Base-by-base conservation (phyloP, 2,113 vertebrate genomes). In the Cichladusa arquata region DNA sequence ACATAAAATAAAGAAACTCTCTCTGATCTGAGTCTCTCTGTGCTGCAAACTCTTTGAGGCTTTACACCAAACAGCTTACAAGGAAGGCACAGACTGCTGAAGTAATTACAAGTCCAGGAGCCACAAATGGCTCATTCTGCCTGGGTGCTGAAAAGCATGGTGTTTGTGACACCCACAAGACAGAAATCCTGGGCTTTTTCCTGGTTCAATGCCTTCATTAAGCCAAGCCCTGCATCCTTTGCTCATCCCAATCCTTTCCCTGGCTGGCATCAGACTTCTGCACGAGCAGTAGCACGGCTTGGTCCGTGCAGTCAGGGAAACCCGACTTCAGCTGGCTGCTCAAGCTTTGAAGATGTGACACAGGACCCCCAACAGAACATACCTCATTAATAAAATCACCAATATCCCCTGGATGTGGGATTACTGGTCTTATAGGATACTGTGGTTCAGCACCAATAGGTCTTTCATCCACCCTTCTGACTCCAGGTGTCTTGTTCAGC, bases 341-440 rank as follows among this genome's bases (percentile, higher is more conserved):
- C 40, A 34, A 58, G 78, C 81, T 74, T 80, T 62, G 58, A 50
- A 51, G 79, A 76, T 9, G 15, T 14, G 51, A 78, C 74, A 74
- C 29, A 76, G 67, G 60, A 76, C 53, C 48, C 50, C 42, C 70
- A 45, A 11, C 6, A 17, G 72, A 81, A 94, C 97, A 33, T 96
- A 99, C 99, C 99, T 99, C 99, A 7, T 98, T 99, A 98, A 99
- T 99, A 95, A 99, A 99, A 97, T 99, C 99, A 38, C 99, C 99
- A 25, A 99, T 99, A 97, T 99, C 99, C 71, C 99, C 99, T 1
- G 99, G 99, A 92, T 99, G 99, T 15, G 99, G 99, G 91, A 99
- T 98, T 71, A 99, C 98, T 19, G 99, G 99, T 97, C 99, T 98
- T 96, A 98, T 98, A 4, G 99, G 99, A 97, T 99, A 99, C 97